Percentiles rank a stretch among this genome's conserved stretches.
Evolutionary conservation across 2,797 vertebrate genomes (phyloP).

Genomic region (Graptemys geographica): DNA sequence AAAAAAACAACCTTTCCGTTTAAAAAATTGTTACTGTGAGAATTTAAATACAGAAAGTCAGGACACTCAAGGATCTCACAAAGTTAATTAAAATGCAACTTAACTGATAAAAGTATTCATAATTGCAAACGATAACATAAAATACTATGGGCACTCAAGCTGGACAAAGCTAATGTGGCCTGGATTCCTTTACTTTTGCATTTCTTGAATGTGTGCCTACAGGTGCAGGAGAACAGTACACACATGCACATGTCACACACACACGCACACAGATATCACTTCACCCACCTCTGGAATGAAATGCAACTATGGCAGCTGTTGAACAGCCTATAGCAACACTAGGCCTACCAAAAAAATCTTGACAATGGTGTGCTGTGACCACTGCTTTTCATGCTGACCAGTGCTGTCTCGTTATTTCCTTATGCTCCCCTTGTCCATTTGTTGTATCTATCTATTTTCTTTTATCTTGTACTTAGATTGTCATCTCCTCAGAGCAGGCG

Average conservation of each 20-base stretch:
- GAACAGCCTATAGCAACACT: not conserved
- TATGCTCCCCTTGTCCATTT: not conserved
- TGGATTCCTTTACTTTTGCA: not conserved
- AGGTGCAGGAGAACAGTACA: not conserved
- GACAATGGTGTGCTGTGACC: not conserved
- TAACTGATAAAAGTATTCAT: not conserved
- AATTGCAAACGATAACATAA: not conserved
- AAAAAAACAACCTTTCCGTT: not conserved
- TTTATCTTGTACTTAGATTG: not conserved
- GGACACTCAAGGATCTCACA: not conserved
- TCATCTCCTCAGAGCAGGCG: not conserved
- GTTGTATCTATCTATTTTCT: accelerated
- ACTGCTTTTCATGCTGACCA: not conserved
- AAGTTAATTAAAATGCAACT: not conserved
- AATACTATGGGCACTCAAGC: not conserved
- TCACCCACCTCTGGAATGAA: not conserved
- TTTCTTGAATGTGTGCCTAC: not conserved
- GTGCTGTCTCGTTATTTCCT: not conserved
- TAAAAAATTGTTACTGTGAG: not conserved
- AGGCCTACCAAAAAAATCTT: not conserved
- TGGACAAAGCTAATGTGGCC: not conserved
- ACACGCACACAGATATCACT: not conserved
- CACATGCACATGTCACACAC: not conserved
- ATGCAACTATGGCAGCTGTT: not conserved
- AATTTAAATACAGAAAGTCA: not conserved